phyloP scores from a whole-genome alignment of 2,797 vertebrate genomes.

The Macroramphosus scolopax region DNA sequence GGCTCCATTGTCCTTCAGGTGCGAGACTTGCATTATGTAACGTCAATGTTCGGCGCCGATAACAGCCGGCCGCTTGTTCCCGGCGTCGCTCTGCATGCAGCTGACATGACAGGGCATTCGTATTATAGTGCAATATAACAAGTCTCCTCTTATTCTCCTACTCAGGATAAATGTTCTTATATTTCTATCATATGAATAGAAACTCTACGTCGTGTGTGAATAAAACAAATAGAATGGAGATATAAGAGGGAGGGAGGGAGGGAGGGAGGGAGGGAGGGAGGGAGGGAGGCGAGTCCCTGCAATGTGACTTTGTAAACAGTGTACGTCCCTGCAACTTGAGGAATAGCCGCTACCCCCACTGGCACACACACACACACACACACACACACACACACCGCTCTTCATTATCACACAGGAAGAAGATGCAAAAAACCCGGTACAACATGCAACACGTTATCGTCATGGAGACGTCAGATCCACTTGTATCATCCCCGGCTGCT shows the following conservation, averaged over 20 bases:
- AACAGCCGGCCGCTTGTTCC: constrained; percentile 28
- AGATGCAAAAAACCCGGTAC: too few species aligned
- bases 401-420: too few species aligned
- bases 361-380: too few species aligned
- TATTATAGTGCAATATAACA: constrained; percentile 14
- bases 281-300: too few species aligned
- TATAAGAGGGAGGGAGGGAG: constrained; percentile 5
- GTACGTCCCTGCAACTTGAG: too few species aligned
- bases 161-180: constrained; percentile 31
- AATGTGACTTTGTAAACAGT: too few species aligned
- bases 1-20: constrained; percentile 18
- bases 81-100: constrained; percentile 18
- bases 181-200: constrained; percentile 19
- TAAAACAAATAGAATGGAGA: constrained; percentile 42
- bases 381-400: too few species aligned
- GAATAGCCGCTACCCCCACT: too few species aligned
- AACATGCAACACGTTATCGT: not conserved
- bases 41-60: constrained; percentile 19
- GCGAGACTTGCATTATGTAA: constrained; percentile 36
- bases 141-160: constrained; percentile 4
- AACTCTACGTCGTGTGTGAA: constrained; percentile 21
- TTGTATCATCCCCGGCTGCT: not conserved
- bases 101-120: constrained; percentile 21
- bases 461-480: not conserved
- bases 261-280: too few species aligned